Percentiles rank a stretch among this genome's conserved stretches.
These are phyloP conservation scores for Polyergus mexicanus DNA, from an alignment of 1,140 invertebrate genomes.

Conservation along the genomic window DNA sequence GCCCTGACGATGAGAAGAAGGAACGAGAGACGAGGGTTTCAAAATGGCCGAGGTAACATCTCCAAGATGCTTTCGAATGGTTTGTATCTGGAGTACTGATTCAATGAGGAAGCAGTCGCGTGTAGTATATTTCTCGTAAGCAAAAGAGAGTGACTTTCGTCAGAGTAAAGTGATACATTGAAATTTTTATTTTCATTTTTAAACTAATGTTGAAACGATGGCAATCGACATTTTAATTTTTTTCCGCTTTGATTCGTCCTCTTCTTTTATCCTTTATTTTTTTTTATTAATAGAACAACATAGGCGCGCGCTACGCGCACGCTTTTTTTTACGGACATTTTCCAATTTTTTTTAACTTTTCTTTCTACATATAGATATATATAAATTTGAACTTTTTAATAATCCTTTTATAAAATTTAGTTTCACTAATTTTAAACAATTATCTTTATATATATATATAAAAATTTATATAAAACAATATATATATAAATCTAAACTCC, in stretches of 20 bases:
- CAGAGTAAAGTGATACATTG: constrained; percentile 6
- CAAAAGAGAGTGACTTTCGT: constrained; percentile 26
- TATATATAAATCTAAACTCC: too few species aligned
- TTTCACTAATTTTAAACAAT: too few species aligned
- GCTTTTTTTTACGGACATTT: too few species aligned
- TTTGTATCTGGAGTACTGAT: constrained; percentile 54
- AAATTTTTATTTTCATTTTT: constrained; percentile 41
- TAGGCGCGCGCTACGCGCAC: too few species aligned
- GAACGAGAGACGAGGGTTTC: constrained; percentile 52
- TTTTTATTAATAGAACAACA: neutral
- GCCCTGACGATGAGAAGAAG: constrained; percentile 17
- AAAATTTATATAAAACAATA: too few species aligned
- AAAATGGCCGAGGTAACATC: constrained; percentile 58
- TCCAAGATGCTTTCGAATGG: constrained; percentile 53
- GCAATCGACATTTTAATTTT: neutral
- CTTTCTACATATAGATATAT: too few species aligned
- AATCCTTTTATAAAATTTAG: too few species aligned
- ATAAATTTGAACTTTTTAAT: too few species aligned
- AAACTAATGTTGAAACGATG: constrained; percentile 3
- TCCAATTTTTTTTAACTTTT: too few species aligned
- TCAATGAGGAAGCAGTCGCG: constrained; percentile 43
- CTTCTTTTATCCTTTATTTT: neutral
- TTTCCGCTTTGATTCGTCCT: neutral
- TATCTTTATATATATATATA: too few species aligned
- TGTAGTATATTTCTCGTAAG: constrained; percentile 25